Base-by-base conservation (phyloP, 2,797 vertebrate species). In the Xenops minutus region DNA sequence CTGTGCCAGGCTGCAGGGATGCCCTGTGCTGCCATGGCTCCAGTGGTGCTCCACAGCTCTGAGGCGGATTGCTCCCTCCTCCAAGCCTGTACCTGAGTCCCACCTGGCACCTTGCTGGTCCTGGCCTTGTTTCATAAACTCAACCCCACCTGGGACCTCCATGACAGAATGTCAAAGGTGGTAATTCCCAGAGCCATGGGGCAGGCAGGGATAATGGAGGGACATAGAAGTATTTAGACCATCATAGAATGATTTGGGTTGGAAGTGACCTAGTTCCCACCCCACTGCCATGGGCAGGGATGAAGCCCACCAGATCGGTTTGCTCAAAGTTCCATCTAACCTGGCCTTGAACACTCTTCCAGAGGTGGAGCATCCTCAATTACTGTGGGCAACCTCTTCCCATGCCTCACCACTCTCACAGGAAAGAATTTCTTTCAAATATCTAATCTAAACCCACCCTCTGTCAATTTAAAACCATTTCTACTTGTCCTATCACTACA, bases 131-230 rank as follows among this genome's bases (percentile, higher is more conserved):
- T 78, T 52, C 44, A 17, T 12, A 30, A 69, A 49, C 17, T 14
- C 3, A 0, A 23, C 46, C 76, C 59, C 36, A 41, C 3, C 29
- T 7, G 24, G 24, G 23, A 12, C 13, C 23, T 52, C 72, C 10
- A 1, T 4, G 39, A n/a, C 4, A 54, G 24, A 7, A 9, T n/a
- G 29, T 13, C 0, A 0, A 43, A n/a, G 58, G 19, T 0, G 5
- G 24, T 46, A 6, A 0, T 34, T 39, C 9, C 71, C 63, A 63
- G 39, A 68, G 55, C 9, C 3, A 4, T 1, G 0, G 48, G 63
- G 19, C 44, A 30, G 30, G 18, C 0, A 3, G 24, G 26, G 16
- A 27, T 3, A 1, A 6, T 3, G 8, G 10, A 27, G 6, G 12
- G 11, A 11, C 21, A 41, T 3, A 52, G 27, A 51, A 48, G 10